Percentiles rank a stretch among this genome's conserved stretches.
phyloP scores from a whole-genome alignment of 2,888 invertebrate species.

The Nomada hirtipes region DNA sequence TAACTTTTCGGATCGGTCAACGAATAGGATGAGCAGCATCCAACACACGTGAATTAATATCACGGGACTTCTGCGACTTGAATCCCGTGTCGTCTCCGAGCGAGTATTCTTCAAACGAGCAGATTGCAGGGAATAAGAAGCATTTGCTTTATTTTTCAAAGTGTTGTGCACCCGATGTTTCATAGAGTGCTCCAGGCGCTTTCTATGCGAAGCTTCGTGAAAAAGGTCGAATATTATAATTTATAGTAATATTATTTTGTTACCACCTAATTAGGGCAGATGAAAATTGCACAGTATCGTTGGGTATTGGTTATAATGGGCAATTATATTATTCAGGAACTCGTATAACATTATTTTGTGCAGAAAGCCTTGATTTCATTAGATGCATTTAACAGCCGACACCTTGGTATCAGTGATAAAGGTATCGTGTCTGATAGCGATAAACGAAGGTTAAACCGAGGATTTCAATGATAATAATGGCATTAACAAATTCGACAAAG shows the following conservation, averaged over 20 bases:
- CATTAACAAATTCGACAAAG: neutral
- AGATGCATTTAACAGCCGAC: constrained; percentile 1
- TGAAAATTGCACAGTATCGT: no score
- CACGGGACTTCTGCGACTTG: neutral
- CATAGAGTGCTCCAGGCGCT: no score
- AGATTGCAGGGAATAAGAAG: neutral
- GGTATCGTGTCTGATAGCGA: constrained; percentile 11
- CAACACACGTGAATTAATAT: constrained; percentile 6
- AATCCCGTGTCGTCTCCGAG: neutral
- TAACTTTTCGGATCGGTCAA: constrained; percentile 59
- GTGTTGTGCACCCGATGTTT: no score
- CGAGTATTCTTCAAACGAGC: neutral
- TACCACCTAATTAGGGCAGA: no score
- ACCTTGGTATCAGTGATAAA: constrained; percentile 9
- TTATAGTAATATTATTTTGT: no score
- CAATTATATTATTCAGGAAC: no score
- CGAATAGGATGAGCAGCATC: constrained; percentile 24
- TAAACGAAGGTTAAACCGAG: neutral
- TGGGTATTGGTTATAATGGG: no score
- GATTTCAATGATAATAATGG: constrained; percentile 1
- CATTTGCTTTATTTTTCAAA: no score
- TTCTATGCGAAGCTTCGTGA: no score
- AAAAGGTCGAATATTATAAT: no score
- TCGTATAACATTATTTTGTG: no score
- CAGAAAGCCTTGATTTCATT: neutral